Evolutionary conservation across 2,113 vertebrate genomes (phyloP).

Genomic region (Zapus hudsonius): DNA sequence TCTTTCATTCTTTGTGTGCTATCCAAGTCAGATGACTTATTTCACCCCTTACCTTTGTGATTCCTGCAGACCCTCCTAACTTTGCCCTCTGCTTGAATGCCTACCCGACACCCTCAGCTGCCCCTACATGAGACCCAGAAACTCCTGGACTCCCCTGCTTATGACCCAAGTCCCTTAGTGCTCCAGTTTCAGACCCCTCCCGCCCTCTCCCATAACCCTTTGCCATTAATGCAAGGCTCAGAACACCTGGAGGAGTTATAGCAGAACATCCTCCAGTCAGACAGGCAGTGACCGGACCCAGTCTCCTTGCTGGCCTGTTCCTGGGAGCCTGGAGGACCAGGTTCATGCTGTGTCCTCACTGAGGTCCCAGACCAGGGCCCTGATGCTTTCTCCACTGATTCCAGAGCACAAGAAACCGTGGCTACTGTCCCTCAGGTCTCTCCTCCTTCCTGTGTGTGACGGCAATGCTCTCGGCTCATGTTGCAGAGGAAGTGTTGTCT

Average conservation of each 20-base stretch:
- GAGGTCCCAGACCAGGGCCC: no score
- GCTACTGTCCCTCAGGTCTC: not conserved
- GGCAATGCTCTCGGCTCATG: not conserved
- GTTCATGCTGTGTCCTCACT: fast-evolving
- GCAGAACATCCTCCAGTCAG: no score
- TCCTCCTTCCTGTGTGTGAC: not conserved
- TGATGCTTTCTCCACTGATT: not conserved
- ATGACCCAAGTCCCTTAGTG: not conserved
- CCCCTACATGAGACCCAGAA: no score
- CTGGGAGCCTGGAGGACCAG: not conserved
- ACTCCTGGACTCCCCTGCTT: fast-evolving
- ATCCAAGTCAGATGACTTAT: not conserved
- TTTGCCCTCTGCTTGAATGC: no score
- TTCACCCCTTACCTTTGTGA: no score
- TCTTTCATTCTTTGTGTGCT: not conserved
- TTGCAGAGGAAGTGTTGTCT: not conserved
- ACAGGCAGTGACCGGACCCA: not conserved
- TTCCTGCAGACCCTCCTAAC: no score
- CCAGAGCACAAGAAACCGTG: fast-evolving
- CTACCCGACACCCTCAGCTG: no score
- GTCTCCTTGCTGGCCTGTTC: not conserved
- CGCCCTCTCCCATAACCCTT: no score
- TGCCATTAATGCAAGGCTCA: fast-evolving
- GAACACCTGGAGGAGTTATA: no score
- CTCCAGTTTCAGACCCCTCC: not conserved